Percentiles rank a stretch among this genome's conserved stretches.
These are phyloP conservation scores for Hirtodrosophila alboralis DNA, from an alignment of 2,888 invertebrate species.

Conservation along the genomic window DNA sequence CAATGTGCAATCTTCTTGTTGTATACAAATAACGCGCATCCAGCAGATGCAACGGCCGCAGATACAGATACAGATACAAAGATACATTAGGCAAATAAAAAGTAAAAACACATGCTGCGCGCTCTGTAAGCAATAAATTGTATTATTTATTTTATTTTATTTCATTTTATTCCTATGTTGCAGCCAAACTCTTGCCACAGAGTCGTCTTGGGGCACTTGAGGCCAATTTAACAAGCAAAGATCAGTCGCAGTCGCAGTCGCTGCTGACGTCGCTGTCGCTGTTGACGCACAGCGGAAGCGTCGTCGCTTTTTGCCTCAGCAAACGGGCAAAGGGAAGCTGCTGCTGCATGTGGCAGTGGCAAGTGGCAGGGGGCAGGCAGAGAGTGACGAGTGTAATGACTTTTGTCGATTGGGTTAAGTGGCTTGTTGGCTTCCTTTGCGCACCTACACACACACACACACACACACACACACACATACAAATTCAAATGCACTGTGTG, in stretches of 20 bases:
- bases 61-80: conserved; percentile 39
- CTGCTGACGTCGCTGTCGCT: conserved; percentile 17
- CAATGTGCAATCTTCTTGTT: conserved; percentile 53
- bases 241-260: conserved; percentile 43
- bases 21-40: conserved; percentile 46
- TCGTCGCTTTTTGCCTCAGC: conserved; percentile 52
- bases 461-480: conserved; percentile 26
- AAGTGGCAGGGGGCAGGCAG: conserved; percentile 23
- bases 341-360: neutral
- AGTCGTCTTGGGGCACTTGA: conserved; percentile 60
- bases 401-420: conserved; percentile 83
- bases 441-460: conserved; percentile 53
- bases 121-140: conserved; percentile 63
- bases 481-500: conserved; percentile 63
- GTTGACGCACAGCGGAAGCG: conserved; percentile 68
- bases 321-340: conserved; percentile 24
- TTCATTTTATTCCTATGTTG: too few relatives aligned
- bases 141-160: conserved; percentile 80
- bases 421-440: conserved; percentile 80
- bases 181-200: conserved; percentile 9
- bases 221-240: conserved; percentile 63
- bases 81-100: conserved; percentile 34
- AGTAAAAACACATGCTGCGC: conserved; percentile 55
- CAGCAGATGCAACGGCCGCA: conserved; percentile 50
- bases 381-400: conserved; percentile 83